Evolutionary conservation across 2,888 invertebrate genomes (phyloP), one percentile per base, ranked within the genome.

Genomic region (Eristalis arbustorum): DNA sequence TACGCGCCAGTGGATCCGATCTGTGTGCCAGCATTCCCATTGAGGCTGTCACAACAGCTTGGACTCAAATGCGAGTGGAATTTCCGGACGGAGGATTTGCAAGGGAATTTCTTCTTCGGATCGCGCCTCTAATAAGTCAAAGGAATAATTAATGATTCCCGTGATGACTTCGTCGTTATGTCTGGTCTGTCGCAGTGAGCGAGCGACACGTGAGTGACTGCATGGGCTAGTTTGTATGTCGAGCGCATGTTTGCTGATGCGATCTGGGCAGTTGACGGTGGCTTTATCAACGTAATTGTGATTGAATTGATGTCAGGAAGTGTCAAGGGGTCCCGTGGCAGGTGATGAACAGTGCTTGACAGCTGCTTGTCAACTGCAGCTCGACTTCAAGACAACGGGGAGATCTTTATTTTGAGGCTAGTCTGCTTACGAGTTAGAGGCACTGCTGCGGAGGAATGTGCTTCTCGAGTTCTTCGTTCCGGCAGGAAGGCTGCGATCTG

Each of bases 41-140:
- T 79, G 23, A 61, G 66, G 61, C 73, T 79, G 83, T 84, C 83
- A 84, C 83, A 79, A 79, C 74, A 75, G 68, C 56, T 63, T 49
- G 10, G 34, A 18, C n/a, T 57, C 42, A 3, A 69, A 57, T 77
- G 57, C 63, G 64, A 49, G 14, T 61, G 82, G 77, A 77, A 68
- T 72, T 72, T 75, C 42, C 8, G 42, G 37, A 61, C 8, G 31
- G 11, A 25, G 11, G 61, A 72, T 64, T 64, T 78, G 18, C 13
- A 11, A 23, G 59, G 23, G 25, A 59, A 59, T 25, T 59, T 59
- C 37, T 2, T 13, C 25, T 11, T 23, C 5, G 8, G 25, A 13
- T 59, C 25, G 23, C 37, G 37, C 37, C 10, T 37, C 3, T 37
- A 14, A 25, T 59, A 23, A 28, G 49, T 49, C 49, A 49, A 49